Conservation (phyloP, 2,797 vertebrate species). For the Bucorvus abyssinicus region DNA sequence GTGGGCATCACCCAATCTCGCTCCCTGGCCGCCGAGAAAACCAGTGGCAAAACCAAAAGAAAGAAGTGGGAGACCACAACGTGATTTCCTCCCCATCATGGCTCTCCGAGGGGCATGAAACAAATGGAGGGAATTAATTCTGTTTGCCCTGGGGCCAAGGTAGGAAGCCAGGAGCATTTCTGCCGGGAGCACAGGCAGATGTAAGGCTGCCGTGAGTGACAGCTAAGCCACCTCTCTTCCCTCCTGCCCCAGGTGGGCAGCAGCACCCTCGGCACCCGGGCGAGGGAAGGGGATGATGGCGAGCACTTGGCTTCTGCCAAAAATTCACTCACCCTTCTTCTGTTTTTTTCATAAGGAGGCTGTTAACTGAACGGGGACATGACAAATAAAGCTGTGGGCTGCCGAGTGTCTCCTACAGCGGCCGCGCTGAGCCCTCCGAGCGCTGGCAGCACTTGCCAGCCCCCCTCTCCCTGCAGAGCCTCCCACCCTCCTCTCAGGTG, state of each 20-base stretch:
- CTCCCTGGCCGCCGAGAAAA: background rate
- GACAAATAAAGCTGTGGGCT: background rate
- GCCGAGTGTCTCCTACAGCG: background rate
- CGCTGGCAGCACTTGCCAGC: background rate
- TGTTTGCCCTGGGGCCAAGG: background rate
- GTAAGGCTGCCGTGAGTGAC: background rate
- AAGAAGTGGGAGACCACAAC: fast-evolving
- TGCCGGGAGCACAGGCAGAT: background rate
- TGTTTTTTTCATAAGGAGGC: background rate
- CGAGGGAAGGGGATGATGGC: background rate
- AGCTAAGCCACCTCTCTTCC: background rate
- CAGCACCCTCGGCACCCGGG: background rate
- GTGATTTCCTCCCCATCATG: fast-evolving
- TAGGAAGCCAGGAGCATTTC: background rate
- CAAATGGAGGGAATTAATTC: background rate
- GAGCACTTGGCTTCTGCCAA: background rate
- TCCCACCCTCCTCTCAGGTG: background rate
- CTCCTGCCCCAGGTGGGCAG: background rate
- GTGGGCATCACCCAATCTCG: fast-evolving
- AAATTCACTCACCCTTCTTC: background rate
- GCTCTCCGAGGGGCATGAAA: background rate
- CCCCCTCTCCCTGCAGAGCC: background rate
- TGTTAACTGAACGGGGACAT: fast-evolving
- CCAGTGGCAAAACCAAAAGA: background rate
- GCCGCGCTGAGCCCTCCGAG: background rate